Base-by-base conservation (phyloP, 2,797 vertebrate species). In the Heliangelus exortis region DNA sequence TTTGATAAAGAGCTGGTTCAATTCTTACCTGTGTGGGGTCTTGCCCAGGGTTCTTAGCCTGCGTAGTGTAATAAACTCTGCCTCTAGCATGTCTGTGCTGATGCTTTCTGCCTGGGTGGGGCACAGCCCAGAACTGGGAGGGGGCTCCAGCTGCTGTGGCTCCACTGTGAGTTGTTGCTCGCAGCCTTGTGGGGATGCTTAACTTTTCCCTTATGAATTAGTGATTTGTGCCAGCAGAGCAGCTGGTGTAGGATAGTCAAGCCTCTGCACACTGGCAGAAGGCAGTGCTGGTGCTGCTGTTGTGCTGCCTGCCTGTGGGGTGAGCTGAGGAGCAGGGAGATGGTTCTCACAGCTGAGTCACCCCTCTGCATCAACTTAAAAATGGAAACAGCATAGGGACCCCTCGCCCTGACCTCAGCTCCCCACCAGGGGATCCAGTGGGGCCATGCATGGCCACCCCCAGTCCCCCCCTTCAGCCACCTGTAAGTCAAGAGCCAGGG, bases 31-130 rank as follows among this genome's bases (percentile, higher is more conserved):
- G 36, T 90, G 94, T 91, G 92, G 96, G 92, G 95, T 96, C 92
- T 95, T 94, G 97, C 98, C 97, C 97, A 98, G 98, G 98, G 98
- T 98, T 98, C 96, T 96, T 97, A 97, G 97, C 97, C 97, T 98
- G 97, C 92, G 62, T 98, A 98, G 98, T 98, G 95, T 98, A 99
- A 98, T 98, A 98, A 98, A 98, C 98, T 98, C 98, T 98, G 98
- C 98, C 98, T 98, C 97, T 98, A 98, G 98, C 98, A 98, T 98
- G 98, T 98, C 98, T 98, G 98, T 98, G 98, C 98, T 98, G 93
- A 88, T 98, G 98, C 98, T 98, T 97, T 97, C 87, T 98, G 98
- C 96, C 97, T 97, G 0, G 54, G 98, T 97, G 97, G 5, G 97
- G 97, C 91, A 71, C 14, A 47, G 4, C 78, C 1, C 1, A 31